Conservation (phyloP, 2,888 invertebrate genomes). For the Sthenelais limicola region DNA sequence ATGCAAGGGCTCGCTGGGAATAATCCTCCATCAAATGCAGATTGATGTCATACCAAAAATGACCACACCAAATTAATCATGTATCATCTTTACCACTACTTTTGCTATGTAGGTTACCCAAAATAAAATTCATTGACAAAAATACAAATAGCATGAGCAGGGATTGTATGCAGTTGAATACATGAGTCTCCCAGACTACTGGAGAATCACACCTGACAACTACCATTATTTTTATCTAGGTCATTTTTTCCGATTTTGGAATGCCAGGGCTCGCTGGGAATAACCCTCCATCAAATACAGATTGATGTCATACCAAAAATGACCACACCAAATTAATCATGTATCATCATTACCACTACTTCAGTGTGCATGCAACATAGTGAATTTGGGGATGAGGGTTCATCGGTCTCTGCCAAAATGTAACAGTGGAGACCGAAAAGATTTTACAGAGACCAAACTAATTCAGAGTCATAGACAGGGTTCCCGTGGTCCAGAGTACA, state of each 20-base stretch:
- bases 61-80: conserved; percentile 1
- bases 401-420: too few species aligned
- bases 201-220: conserved; percentile 10
- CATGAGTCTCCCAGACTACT: not conserved
- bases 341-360: too few species aligned
- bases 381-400: too few species aligned
- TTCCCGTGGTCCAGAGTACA: too few species aligned
- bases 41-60: not conserved
- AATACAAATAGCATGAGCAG: too few species aligned
- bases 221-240: not conserved
- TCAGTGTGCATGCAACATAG: too few species aligned
- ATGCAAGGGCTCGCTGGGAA: conserved; percentile 9
- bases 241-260: not conserved
- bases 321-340: not conserved
- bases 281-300: conserved; percentile 19
- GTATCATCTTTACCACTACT: not conserved
- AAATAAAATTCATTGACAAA: not conserved
- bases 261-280: conserved; percentile 7
- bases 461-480: too few species aligned
- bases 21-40: conserved; percentile 3
- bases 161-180: conserved; percentile 23
- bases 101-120: not conserved
- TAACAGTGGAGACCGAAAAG: too few species aligned
- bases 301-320: not conserved
- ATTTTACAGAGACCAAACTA: too few species aligned